Base-by-base conservation (phyloP, 2,888 invertebrate genomes). In the Catocala fraxini region DNA sequence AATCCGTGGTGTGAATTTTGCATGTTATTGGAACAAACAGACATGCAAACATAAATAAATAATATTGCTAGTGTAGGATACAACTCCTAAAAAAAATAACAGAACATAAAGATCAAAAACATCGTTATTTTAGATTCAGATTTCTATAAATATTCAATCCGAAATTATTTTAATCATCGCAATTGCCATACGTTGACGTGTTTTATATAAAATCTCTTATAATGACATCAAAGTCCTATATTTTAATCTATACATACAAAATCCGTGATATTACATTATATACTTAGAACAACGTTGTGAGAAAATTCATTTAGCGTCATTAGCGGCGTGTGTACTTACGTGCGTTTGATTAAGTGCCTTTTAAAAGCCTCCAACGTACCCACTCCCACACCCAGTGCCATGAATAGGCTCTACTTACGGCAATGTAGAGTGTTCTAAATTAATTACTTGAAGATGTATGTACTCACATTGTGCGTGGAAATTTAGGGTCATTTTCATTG, bases 311-410 rank as follows among this genome's bases (percentile, higher is more conserved):
- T 74, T 61, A 52, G 45, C 55, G 25, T 65, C 49, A 72, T 74
- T 65, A 70, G 54, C 49, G 58, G 56, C 25, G n/a, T 51, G 35
- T 45, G 48, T 65, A 52, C 63, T 63, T 52, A 49, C 15, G 49
- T 60, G 48, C 49, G 51, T 63, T 55, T 68, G 62, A 67, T 73
- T 58, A 75, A 75, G 68, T 75, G 66, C 68, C 71, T 65, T 71
- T 60, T 71, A 66, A 73, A 73, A 68, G 68, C 65, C 56, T 56
- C 48, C 43, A 54, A 45, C 39, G 43, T 51, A 70, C 47, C 45
- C 54, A 33, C 15, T 25, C 46, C 59, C 55, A 15, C 52, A 34
- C 58, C 12, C 41, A 56, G 41, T 55, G 54, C 42, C 42, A 58
- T 61, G 55, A 75, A 54, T 15, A 53, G 41, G 48, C 43, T 62